Evolutionary conservation across 2,113 vertebrate species (phyloP), one percentile per base, ranked within the genome.

Genomic region (Epinephelus moara): DNA sequence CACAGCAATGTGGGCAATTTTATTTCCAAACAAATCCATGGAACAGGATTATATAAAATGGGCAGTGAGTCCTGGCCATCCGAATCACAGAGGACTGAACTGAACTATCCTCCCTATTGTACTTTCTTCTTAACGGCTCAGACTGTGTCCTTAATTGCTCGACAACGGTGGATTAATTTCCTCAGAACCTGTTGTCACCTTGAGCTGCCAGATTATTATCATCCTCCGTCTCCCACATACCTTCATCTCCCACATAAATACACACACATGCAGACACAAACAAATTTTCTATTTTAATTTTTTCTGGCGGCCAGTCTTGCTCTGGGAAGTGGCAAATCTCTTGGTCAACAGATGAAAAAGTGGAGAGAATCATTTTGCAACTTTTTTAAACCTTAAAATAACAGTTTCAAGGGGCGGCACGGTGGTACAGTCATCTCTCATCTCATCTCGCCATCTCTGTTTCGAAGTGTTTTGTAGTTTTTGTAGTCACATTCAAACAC

Each of bases 21-120:
- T 49, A 55, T 52, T 75, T 70, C 64, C 57, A 68, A 83, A 81
- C 55, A 59, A 70, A 85, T 81, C 68, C 67, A 60, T 60, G 81
- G 21, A 66, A 82, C 61, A n/a, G 50, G 57, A 78, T 42, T 50
- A 70, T 33, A 81, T 55, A 11, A 72, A 69, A 70, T 57, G 70
- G 49, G 49, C 47, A 57, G 52, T n/a, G 42, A 59, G 78, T 76
- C 19, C 33, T 53, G 37, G 67, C 42, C 55, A 45, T 71, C 27
- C n/a, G 15, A 80, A 60, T 79, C 77, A 61, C n/a, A 27, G 49
- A n/a, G 60, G 74, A 60, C 62, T 14, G 49, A 52, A 52, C 23
- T 33, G 42, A 59, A 25, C 9, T 3, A 37, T 18, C 82, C 56
- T 50, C 60, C n/a, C 25, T 25, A n/a, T 50, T 19, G 23, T 45